Percentiles rank a stretch among this genome's conserved stretches.
Conservation (phyloP, 2,888 invertebrate genomes). For the Pterobdella sp. region DNA sequence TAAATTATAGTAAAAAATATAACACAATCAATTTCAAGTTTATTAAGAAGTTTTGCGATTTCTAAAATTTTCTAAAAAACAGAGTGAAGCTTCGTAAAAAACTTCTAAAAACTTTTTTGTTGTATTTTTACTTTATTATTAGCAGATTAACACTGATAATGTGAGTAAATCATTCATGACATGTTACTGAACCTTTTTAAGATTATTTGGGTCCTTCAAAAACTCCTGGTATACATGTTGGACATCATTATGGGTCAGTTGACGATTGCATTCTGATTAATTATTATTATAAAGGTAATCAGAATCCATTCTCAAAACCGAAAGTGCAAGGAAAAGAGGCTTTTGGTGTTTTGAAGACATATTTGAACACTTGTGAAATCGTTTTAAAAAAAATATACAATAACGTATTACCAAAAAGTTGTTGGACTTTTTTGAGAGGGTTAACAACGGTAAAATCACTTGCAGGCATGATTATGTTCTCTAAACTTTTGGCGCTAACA, state of each 20-base stretch:
- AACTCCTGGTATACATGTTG: background rate
- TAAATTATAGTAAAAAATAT: background rate
- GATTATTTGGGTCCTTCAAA: background rate
- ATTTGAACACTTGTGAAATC: too few species aligned
- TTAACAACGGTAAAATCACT: background rate
- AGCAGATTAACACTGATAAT: too few species aligned
- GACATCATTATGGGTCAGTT: background rate
- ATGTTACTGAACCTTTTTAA: constrained; percentile 7
- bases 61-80: background rate
- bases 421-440: constrained; percentile 4
- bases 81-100: too few species aligned
- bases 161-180: too few species aligned
- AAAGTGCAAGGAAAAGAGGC: too few species aligned
- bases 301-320: background rate
- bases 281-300: background rate
- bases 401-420: constrained; percentile 2
- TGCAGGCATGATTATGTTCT: too few species aligned
- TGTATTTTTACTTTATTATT: too few species aligned
- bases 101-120: too few species aligned
- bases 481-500: too few species aligned
- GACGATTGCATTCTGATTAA: background rate
- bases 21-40: background rate
- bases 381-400: too few species aligned
- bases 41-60: background rate
- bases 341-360: too few species aligned